Percentiles rank a stretch among this genome's conserved stretches.
These are phyloP conservation scores for Stomatorhinus walkeri DNA, from an alignment of 2,797 vertebrate genomes.

Conservation along the genomic window DNA sequence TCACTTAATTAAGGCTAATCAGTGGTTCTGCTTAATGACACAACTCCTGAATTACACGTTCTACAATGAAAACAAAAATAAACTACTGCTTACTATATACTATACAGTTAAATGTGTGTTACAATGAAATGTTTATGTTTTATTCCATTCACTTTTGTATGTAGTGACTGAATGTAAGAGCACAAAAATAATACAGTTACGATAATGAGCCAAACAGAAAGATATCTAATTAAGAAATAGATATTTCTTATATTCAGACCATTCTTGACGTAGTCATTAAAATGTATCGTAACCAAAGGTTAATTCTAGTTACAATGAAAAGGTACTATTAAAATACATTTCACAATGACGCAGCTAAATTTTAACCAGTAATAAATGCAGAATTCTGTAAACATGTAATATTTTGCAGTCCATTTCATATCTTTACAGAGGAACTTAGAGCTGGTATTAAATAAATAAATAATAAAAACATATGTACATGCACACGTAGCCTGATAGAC, in stretches of 20 bases:
- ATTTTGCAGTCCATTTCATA: slow-evolving; percentile 64
- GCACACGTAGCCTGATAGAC: not conserved
- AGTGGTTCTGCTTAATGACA: not conserved
- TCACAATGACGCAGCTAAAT: slow-evolving; percentile 71
- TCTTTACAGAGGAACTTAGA: slow-evolving; percentile 48
- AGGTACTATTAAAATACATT: slow-evolving; percentile 76
- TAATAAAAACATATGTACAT: not conserved
- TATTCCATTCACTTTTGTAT: not conserved
- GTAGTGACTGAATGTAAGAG: not conserved
- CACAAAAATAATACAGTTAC: not conserved
- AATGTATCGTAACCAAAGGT: slow-evolving; percentile 71
- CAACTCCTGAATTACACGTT: not conserved
- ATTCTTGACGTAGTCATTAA: slow-evolving; percentile 57
- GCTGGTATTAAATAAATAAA: slow-evolving; percentile 56
- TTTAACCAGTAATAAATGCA: slow-evolving; percentile 73
- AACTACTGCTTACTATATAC: not conserved
- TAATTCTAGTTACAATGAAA: slow-evolving; percentile 71
- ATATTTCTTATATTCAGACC: slow-evolving; percentile 60
- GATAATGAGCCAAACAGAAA: slow-evolving; percentile 31
- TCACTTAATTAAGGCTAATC: not conserved
- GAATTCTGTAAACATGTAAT: slow-evolving; percentile 65
- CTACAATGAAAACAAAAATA: not conserved
- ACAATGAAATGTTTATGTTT: not conserved
- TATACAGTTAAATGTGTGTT: not conserved
- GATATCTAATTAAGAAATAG: slow-evolving; percentile 61